Evolutionary conservation across 1,140 invertebrate species (phyloP).

Genomic region (Tetramorium parvispinum): DNA sequence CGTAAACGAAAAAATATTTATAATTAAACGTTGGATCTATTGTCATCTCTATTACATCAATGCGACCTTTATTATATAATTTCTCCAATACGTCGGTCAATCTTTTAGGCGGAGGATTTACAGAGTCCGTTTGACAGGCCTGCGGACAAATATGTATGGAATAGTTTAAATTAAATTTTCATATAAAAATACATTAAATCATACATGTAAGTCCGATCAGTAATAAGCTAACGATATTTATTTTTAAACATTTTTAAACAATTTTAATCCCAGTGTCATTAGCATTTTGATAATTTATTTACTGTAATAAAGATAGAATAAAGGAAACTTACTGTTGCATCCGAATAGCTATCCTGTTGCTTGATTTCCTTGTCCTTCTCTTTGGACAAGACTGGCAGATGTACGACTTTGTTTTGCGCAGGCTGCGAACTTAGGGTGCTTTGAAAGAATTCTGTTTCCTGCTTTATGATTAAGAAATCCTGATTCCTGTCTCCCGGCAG

Average conservation of each 20-base stretch:
- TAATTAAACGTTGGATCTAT: constrained; percentile 62
- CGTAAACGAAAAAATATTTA: constrained; percentile 81
- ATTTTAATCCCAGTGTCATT: not conserved
- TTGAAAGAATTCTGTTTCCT: constrained; percentile 26
- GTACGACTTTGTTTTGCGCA: not conserved
- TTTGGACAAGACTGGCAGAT: not conserved
- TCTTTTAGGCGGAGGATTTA: constrained; percentile 25
- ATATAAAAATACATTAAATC: not conserved
- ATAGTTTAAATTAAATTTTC: not conserved
- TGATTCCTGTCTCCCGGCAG: constrained; percentile 16
- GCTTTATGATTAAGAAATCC: constrained; percentile 28
- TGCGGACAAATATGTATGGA: not conserved
- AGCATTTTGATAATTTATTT: constrained; percentile 14
- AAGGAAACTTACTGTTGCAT: constrained; percentile 16
- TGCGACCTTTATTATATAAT: constrained; percentile 72
- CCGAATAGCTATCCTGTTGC: not conserved
- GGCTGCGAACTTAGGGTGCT: not conserved
- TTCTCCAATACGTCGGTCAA: constrained; percentile 12
- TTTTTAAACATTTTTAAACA: not conserved
- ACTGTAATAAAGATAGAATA: not conserved
- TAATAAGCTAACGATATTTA: too few relatives aligned
- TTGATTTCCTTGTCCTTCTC: constrained; percentile 22
- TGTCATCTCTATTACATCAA: constrained; percentile 77
- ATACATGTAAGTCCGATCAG: constrained; percentile 20
- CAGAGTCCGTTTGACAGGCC: not conserved